Base-by-base conservation (phyloP, 2,888 invertebrate genomes). In the Drosophila nigritarsus region DNA sequence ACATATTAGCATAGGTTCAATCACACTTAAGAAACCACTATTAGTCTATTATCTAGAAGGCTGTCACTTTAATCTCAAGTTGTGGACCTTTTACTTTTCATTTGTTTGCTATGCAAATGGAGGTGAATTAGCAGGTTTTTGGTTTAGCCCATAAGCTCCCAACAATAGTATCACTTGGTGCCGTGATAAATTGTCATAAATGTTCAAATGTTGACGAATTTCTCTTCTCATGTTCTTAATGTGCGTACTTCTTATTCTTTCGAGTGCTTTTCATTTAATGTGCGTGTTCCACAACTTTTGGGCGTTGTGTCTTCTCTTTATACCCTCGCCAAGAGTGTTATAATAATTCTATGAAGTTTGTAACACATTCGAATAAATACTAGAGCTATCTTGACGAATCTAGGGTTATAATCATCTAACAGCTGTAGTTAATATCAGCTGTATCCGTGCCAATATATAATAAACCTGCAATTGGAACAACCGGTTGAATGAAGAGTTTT, bases 211-310 rank as follows among this genome's bases (percentile, higher is more conserved):
- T 65, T 73, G 70, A 42, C 63, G 61, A 71, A 67, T 90, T 85
- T 90, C 83, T 78, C 80, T 82, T 80, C 76, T 74, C 50, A 60
- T 67, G 76, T 85, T 90, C 83, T 88, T 67, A 79, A 65, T 76
- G 75, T 59, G n/a, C 8, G 13, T n/a, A 15, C 9, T 50, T 60
- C 54, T 55, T 60, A 74, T 66, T 74, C 67, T 64, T 65, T 38
- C n/a, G 48, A 63, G 58, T 67, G 67, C 59, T 56, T 59, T 67
- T 70, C 67, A 38, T 66, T 83, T 75, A 67, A 80, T 73, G 75
- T 56, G 70, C 72, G 77, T 71, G 73, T 58, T 70, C 69, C 55
- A 63, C 67, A 51, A 60, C 36, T 79, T 61, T 58, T 54, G 54
- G 49, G 51, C 40, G 50, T 45, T 49, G 32, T 64, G 42, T 53